Evolutionary conservation across 1,140 invertebrate species (phyloP).

Genomic region (Drosophila ercepeae): DNA sequence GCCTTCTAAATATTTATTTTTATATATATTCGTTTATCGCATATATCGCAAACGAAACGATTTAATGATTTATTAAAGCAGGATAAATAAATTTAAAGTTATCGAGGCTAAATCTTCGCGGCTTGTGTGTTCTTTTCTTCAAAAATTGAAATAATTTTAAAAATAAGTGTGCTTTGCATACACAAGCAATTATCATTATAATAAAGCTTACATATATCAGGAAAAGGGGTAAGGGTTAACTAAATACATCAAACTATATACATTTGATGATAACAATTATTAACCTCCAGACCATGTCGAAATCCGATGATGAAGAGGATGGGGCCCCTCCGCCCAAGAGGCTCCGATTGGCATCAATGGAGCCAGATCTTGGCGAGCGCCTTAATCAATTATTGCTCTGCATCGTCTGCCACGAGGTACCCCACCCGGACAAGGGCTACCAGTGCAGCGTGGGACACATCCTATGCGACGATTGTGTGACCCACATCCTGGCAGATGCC

Average conservation of each 20-base stretch:
- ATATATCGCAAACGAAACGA: too few relatives aligned
- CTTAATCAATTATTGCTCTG: neutral
- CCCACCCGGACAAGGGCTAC: neutral
- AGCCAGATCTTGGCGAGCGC: neutral
- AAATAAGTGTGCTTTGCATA: neutral
- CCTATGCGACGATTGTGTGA: neutral
- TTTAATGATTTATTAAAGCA: too few relatives aligned
- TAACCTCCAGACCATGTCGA: neutral
- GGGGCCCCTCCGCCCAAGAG: neutral
- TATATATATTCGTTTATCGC: conserved; percentile 1
- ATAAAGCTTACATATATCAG: neutral
- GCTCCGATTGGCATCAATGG: neutral
- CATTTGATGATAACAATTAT: too few relatives aligned
- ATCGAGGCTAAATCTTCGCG: too few relatives aligned
- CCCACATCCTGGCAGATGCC: neutral
- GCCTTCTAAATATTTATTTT: conserved; percentile 2
- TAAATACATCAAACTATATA: too few relatives aligned
- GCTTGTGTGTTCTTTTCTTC: too few relatives aligned
- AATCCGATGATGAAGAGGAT: neutral
- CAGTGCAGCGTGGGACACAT: neutral
- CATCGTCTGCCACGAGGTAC: neutral
- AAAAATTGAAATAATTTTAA: too few relatives aligned
- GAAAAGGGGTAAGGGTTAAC: too few relatives aligned
- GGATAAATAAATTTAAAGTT: too few relatives aligned
- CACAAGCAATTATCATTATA: neutral